phyloP scores from a whole-genome alignment of 2,797 vertebrate genomes.

The Champsocephalus gunnari region DNA sequence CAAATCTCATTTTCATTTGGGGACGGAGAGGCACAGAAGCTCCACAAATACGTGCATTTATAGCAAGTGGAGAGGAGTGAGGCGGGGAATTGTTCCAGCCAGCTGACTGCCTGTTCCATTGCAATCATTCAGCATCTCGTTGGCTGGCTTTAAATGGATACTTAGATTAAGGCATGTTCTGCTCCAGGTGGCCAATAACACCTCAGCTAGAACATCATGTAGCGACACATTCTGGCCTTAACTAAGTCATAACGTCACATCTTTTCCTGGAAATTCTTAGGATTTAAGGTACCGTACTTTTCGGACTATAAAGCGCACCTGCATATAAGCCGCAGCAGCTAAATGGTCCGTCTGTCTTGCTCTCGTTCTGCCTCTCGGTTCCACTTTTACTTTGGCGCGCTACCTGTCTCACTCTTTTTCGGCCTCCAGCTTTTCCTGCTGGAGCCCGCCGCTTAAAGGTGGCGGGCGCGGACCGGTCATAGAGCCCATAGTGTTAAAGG shows the following conservation, averaged over 20 bases:
- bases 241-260: constrained; percentile 5
- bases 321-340: no score
- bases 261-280: background rate
- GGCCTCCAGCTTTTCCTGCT: no score
- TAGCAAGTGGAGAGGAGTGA: constrained; percentile 64
- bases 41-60: constrained; percentile 79
- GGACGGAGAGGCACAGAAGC: constrained; percentile 73
- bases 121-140: constrained; percentile 81
- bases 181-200: constrained; percentile 66
- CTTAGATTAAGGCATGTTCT: constrained; percentile 76
- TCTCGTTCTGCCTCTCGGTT: no score
- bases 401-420: no score
- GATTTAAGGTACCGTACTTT: background rate
- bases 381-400: no score
- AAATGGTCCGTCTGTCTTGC: no score
- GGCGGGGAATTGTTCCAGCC: constrained; percentile 74
- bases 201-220: constrained; percentile 37
- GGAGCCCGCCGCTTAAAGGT: no score
- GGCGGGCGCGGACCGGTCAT: no score
- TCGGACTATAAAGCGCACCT: no score
- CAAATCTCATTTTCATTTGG: constrained; percentile 89
- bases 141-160: constrained; percentile 76
- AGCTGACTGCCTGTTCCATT: constrained; percentile 73
- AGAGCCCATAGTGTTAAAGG: no score
- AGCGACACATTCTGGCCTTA: constrained; percentile 8